Conservation (phyloP, 2,113 vertebrate genomes). For the Alosa alosa region DNA sequence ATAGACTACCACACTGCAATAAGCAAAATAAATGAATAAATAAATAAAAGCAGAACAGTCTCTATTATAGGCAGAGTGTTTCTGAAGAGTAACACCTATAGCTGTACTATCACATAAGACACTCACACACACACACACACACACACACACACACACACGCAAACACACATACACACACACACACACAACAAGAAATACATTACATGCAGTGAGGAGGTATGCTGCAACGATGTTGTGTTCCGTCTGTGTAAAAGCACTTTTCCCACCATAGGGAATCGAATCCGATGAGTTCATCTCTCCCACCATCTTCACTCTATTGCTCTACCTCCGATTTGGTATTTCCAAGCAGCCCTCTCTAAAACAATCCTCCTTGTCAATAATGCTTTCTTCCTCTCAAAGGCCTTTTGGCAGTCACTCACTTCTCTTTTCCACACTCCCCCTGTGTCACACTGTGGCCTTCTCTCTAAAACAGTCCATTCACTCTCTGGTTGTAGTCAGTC, state of each 20-base stretch:
- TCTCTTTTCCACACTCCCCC: neutral
- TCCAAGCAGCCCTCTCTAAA: too few relatives aligned
- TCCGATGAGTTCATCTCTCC: conserved; percentile 61
- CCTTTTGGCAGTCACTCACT: neutral
- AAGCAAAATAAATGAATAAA: too few relatives aligned
- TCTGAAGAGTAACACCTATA: too few relatives aligned
- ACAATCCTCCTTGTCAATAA: neutral
- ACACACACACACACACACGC: neutral
- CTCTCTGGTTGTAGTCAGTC: neutral
- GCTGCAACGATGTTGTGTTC: conserved; percentile 92
- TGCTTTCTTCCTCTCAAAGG: neutral
- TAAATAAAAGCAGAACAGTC: too few relatives aligned
- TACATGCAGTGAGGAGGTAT: conserved; percentile 96
- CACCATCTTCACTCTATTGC: conserved; percentile 59
- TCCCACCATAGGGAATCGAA: conserved; percentile 55
- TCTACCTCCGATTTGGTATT: neutral
- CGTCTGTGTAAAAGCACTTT: conserved; percentile 77
- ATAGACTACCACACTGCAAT: too few relatives aligned
- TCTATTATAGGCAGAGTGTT: too few relatives aligned
- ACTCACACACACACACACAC: neutral
- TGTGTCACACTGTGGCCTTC: neutral
- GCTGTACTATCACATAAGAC: neutral
- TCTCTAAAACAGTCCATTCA: neutral
- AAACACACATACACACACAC: neutral
- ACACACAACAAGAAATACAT: conserved; percentile 32